phyloP scores from a whole-genome alignment of 2,113 vertebrate genomes.

The Pteropus alecto region DNA sequence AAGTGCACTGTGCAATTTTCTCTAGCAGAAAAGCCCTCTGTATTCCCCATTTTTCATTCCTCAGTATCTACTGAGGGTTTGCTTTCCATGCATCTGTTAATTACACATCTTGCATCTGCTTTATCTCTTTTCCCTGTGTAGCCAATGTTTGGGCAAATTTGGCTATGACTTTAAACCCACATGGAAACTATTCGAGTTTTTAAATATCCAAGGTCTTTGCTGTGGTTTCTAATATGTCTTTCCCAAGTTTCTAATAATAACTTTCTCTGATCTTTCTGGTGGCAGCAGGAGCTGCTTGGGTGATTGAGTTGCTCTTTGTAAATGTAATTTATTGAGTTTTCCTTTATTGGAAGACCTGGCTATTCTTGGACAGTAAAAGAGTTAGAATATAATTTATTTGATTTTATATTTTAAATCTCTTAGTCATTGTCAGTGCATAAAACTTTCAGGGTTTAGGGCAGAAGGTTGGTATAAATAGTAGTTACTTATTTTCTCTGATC shows the following conservation, averaged over 20 bases:
- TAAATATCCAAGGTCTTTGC: slow-evolving; percentile 53
- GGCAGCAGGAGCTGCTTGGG: neutral
- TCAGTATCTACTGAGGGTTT: neutral
- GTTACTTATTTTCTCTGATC: neutral
- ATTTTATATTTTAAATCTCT: slow-evolving; percentile 18
- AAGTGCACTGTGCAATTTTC: neutral
- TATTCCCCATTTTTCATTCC: neutral
- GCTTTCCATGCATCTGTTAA: neutral
- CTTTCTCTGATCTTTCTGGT: slow-evolving; percentile 62
- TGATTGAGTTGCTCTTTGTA: slow-evolving; percentile 39
- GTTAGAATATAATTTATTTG: slow-evolving; percentile 22
- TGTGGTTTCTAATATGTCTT: slow-evolving; percentile 53
- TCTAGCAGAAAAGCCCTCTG: neutral
- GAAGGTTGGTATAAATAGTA: neutral
- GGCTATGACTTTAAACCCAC: slow-evolving; percentile 10
- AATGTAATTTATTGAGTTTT: slow-evolving; percentile 47
- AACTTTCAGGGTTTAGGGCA: neutral
- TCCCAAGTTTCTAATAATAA: slow-evolving; percentile 68
- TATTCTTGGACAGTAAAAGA: slow-evolving; percentile 18
- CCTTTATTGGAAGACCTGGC: slow-evolving; percentile 22
- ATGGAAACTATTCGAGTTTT: slow-evolving; percentile 62
- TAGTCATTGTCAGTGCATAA: neutral
- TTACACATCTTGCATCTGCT: neutral
- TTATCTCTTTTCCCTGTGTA: slow-evolving; percentile 13
- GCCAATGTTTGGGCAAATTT: slow-evolving; percentile 18